Evolutionary conservation across 2,797 vertebrate genomes (phyloP), one percentile per base, ranked within the genome.

Genomic region (Ispidina picta): DNA sequence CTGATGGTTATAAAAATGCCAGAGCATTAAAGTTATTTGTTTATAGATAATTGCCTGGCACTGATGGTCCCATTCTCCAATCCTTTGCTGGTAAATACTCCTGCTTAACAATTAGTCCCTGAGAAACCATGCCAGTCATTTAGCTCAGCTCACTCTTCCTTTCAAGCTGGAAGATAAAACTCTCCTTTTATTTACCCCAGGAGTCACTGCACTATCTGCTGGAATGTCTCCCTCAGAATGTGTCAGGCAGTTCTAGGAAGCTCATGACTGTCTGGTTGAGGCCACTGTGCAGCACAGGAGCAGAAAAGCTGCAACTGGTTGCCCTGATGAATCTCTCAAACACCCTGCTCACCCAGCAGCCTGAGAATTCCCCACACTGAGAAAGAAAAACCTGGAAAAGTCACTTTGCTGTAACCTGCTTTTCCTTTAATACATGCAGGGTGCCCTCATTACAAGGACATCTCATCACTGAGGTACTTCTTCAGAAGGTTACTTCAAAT

Each of bases 31-130:
- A 90, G 80, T 91, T 90, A 91, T 94, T 93, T 88, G 86, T 90
- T 83, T 91, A 56, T 75, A 93, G 95, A 91, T 96, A 94, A 96
- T 95, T 94, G 88, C 88, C 62, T 86, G 14, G 21, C 81, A 44
- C 17, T 91, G 81, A 95, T 56, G 85, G 75, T 41, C 78, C 77
- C 44, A 4, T 88, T 95, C 86, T 78, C 80, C 72, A 13, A 2
- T n/a, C 74, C 77, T 94, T 52, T 79, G 33, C 46, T 90, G 29
- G 8, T 96, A 94, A 96, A 92, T 95, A 90, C 41, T 91, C 75
- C 74, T 39, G 69, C 64, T 82, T 58, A 84, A 77, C 93, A 92
- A 93, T 94, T 94, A 94, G 91, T 83, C 80, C 80, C 94, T n/a
- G 66, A 59, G 78, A 88, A 87, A 65, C 58, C 64, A 28, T 3